Percentiles rank a stretch among this genome's conserved stretches.
Evolutionary conservation across 2,113 vertebrate species (phyloP).

Genomic region (Coreoperca whiteheadi): DNA sequence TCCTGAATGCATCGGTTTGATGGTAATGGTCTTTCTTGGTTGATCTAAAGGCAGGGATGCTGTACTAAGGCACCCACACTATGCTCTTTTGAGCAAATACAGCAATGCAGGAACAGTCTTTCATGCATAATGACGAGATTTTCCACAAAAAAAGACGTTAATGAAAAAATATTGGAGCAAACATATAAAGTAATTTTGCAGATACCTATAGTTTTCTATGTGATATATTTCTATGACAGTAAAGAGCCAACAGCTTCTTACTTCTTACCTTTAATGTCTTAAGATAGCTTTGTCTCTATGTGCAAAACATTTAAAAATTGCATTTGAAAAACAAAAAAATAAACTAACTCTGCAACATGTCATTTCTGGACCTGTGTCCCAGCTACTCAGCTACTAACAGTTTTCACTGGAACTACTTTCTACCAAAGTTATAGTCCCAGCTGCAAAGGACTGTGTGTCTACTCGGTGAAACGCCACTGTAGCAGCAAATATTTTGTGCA

Average conservation of each 20-base stretch:
- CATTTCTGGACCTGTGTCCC: not conserved
- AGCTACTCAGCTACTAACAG: not conserved
- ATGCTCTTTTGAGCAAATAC: conserved; percentile 4
- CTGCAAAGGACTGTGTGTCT: not conserved
- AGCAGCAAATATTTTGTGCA: not conserved
- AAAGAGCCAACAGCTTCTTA: not conserved
- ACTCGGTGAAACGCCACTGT: not conserved
- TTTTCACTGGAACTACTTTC: not conserved
- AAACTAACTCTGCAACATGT: not conserved
- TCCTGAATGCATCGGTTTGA: conserved; percentile 44
- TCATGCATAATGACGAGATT: not conserved
- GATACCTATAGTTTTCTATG: not conserved
- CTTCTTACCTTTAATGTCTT: not conserved
- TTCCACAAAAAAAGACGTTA: not conserved
- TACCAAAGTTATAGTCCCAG: not conserved
- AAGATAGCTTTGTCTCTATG: not conserved
- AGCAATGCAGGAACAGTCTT: not conserved
- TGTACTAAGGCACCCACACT: conserved; percentile 30
- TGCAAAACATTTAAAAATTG: not conserved
- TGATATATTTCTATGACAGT: not conserved
- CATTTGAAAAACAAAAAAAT: not conserved
- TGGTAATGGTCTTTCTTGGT: conserved; percentile 26
- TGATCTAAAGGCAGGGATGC: conserved; percentile 32
- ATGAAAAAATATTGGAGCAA: not conserved
- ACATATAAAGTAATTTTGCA: not conserved